A percentile compares a stretch with the other conserved stretches of the same genome.
Conservation (phyloP, 1,140 invertebrate species). For the Rhizoglyphus robini region DNA sequence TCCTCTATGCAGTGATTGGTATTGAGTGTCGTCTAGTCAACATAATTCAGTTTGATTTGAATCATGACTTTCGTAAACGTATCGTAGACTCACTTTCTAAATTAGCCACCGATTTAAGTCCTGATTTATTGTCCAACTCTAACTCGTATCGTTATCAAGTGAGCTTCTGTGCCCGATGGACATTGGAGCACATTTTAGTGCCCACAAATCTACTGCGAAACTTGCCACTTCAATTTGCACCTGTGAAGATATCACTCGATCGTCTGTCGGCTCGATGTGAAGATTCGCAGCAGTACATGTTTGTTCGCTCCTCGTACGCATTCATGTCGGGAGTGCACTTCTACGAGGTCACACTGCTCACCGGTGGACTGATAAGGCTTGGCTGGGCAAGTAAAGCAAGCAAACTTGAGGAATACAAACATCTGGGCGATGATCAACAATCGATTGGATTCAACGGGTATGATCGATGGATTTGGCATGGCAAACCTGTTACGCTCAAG, state of each 20-base stretch:
- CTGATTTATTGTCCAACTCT: not conserved
- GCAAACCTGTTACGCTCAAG: not conserved
- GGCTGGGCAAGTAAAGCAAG: not conserved
- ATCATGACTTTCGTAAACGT: not conserved
- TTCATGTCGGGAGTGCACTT: not conserved
- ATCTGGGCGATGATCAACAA: not conserved
- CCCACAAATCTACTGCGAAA: not conserved
- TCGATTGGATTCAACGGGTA: not conserved
- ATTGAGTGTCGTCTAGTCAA: not conserved
- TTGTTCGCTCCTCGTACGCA: not conserved
- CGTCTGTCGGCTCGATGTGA: not conserved
- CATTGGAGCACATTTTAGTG: too few relatives aligned
- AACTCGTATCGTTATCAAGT: not conserved
- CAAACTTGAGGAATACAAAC: not conserved
- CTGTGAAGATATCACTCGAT: not conserved
- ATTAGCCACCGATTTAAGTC: not conserved
- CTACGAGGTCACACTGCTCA: not conserved
- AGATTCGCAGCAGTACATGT: not conserved
- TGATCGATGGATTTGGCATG: not conserved
- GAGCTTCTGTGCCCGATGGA: not conserved
- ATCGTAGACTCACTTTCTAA: not conserved
- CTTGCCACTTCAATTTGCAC: not conserved
- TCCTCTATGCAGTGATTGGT: not conserved
- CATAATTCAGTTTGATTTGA: not conserved
- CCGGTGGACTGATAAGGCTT: not conserved